These are phyloP conservation scores for Pollachius pollachius DNA, from an alignment of 2,113 vertebrate genomes.

Conservation along the genomic window DNA sequence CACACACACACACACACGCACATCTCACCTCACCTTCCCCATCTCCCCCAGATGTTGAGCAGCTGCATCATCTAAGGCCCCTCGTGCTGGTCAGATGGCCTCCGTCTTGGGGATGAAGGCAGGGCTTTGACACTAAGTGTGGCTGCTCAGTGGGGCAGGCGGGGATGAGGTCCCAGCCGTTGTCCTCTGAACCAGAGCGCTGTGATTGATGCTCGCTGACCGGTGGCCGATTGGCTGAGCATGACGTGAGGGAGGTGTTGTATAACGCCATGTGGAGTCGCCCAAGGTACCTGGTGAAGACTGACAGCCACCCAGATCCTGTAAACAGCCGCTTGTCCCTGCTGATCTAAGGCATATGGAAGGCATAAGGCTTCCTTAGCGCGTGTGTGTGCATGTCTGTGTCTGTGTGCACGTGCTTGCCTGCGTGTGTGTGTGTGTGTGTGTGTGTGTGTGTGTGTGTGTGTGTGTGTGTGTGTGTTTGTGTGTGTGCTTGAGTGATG, in stretches of 20 bases:
- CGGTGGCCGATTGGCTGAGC: conserved; percentile 36
- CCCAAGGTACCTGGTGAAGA: conserved; percentile 29
- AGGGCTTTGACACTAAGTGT: conserved; percentile 25
- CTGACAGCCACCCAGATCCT: conserved; percentile 43
- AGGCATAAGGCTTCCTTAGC: neutral
- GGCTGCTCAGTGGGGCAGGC: conserved; percentile 30
- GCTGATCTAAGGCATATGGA: conserved; percentile 4
- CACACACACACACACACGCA: too few relatives aligned
- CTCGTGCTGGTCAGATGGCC: neutral
- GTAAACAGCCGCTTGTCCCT: conserved; percentile 54
- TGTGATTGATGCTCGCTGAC: conserved; percentile 42
- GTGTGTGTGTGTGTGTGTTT: conserved; percentile 2
- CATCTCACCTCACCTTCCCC: too few relatives aligned
- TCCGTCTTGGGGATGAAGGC: conserved; percentile 4
- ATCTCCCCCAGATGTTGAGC: too few relatives aligned
- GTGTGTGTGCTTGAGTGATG: conserved; percentile 16
- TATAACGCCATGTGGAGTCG: conserved; percentile 63
- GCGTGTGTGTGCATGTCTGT: conserved; percentile 8
- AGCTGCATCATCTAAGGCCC: too few relatives aligned
- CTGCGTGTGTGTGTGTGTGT: conserved; percentile 9
- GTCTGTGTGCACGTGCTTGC: conserved; percentile 10
- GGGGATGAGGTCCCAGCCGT: neutral
- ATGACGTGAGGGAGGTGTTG: conserved; percentile 59
- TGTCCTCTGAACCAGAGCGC: conserved; percentile 45
- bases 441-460: conserved; percentile 7